Evolutionary conservation across 2,888 invertebrate species (phyloP).

Genomic region (Clanis bilineata): DNA sequence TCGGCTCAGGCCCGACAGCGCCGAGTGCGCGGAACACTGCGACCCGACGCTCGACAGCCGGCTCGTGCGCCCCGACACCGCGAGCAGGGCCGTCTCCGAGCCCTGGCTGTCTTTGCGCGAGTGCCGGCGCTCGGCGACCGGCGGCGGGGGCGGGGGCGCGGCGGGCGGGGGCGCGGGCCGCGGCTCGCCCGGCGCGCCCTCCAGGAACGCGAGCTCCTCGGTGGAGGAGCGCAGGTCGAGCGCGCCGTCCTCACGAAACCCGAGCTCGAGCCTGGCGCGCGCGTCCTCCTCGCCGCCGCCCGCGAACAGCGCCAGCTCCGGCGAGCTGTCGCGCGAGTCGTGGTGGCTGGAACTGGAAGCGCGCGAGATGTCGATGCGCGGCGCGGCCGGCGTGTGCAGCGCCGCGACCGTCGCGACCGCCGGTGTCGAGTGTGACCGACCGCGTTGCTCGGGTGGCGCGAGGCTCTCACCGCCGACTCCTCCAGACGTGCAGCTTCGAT

Average conservation of each 20-base stretch:
- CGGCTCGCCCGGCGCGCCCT: constrained; percentile 65
- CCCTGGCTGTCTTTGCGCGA: constrained; percentile 88
- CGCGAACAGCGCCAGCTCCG: constrained; percentile 91
- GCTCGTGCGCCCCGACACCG: constrained; percentile 90
- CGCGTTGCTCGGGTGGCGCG: constrained; percentile 63
- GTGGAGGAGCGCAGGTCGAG: constrained; percentile 93
- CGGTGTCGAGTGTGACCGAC: constrained; percentile 69
- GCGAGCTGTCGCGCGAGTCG: constrained; percentile 92
- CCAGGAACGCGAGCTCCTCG: constrained; percentile 93
- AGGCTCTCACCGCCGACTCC: constrained; percentile 37
- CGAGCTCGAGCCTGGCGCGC: constrained; percentile 67
- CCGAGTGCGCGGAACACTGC: constrained; percentile 85
- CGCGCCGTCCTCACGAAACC: constrained; percentile 90
- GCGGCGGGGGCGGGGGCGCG: constrained; percentile 28
- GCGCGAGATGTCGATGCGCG: constrained; percentile 93
- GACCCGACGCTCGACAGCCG: constrained; percentile 88
- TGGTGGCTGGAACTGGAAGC: constrained; percentile 95
- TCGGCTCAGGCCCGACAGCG: constrained; percentile 58
- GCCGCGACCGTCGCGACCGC: constrained; percentile 44
- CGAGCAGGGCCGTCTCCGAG: constrained; percentile 89
- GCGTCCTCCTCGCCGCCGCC: constrained; percentile 56
- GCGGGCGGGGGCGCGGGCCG: constrained; percentile 27
- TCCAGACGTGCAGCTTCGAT: constrained; percentile 37
- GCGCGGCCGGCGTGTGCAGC: constrained; percentile 86
- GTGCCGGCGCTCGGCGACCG: constrained; percentile 65